These are phyloP conservation scores for Catharus ustulatus DNA, from an alignment of 2,797 vertebrate species.

Conservation along the genomic window DNA sequence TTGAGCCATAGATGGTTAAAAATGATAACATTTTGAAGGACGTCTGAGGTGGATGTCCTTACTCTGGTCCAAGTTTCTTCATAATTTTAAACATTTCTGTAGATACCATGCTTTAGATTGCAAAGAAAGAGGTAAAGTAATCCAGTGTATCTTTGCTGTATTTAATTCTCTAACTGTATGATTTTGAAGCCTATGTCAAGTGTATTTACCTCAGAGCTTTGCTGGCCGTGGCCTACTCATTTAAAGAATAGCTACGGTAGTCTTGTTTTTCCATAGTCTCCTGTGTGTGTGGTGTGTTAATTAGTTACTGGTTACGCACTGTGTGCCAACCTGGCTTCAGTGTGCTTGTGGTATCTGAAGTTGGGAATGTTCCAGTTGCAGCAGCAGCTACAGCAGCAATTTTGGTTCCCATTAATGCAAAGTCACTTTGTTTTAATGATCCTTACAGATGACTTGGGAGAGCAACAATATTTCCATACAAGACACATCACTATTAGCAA, in stretches of 20 bases:
- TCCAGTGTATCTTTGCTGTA: neutral
- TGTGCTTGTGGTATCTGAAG: neutral
- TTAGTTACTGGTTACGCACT: neutral
- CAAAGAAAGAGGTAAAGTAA: neutral
- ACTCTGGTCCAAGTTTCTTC: neutral
- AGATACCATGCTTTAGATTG: neutral
- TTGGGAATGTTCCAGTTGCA: neutral
- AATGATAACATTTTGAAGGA: neutral
- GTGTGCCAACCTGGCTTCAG: neutral
- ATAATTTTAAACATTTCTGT: neutral
- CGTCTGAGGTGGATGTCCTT: neutral
- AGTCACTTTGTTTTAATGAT: neutral
- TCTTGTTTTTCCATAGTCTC: neutral
- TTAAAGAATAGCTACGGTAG: neutral
- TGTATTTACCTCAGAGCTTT: neutral
- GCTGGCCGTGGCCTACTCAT: neutral
- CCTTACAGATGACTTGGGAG: neutral
- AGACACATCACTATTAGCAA: neutral
- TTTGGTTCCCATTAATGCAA: neutral
- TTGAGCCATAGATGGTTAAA: neutral
- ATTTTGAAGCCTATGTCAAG: neutral
- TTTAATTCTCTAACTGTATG: neutral
- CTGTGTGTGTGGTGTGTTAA: neutral
- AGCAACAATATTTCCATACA: neutral
- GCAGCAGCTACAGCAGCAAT: neutral